phyloP scores from a whole-genome alignment of 2,113 vertebrate genomes.

The Marmota monax region DNA sequence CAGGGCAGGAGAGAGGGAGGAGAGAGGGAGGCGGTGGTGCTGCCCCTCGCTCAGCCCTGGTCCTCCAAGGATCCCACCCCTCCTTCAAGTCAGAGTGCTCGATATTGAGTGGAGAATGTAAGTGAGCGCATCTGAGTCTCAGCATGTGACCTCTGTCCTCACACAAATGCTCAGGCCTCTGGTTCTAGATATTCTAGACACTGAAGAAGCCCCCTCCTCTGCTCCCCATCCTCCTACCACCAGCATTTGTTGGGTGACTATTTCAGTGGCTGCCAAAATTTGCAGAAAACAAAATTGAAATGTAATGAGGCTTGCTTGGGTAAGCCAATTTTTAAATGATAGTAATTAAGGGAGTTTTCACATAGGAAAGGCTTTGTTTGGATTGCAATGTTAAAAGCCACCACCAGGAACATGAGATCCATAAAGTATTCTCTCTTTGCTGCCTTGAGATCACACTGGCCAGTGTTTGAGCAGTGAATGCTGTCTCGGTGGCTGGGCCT shows the following conservation, averaged over 20 bases:
- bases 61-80: background rate
- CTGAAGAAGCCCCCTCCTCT: background rate
- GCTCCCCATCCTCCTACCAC: background rate
- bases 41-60: background rate
- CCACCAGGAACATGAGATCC: background rate
- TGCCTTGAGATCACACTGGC: background rate
- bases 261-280: slow-evolving; percentile 63
- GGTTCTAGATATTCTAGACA: slow-evolving; percentile 15
- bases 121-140: background rate
- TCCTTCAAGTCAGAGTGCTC: background rate
- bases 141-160: background rate
- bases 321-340: slow-evolving; percentile 68
- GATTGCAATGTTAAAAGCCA: slow-evolving; percentile 29
- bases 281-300: slow-evolving; percentile 67
- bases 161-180: background rate
- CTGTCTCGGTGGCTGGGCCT: background rate
- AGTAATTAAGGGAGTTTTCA: slow-evolving; percentile 71
- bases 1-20: background rate
- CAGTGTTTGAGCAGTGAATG: slow-evolving; percentile 39
- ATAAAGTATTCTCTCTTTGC: slow-evolving; percentile 50
- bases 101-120: background rate
- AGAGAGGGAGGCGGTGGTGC: background rate
- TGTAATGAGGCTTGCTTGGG: slow-evolving; percentile 69
- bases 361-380: slow-evolving; percentile 66
- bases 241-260: slow-evolving; percentile 42